Evolutionary conservation across 1,140 invertebrate genomes (phyloP).

Genomic region (Drusus annulatus): DNA sequence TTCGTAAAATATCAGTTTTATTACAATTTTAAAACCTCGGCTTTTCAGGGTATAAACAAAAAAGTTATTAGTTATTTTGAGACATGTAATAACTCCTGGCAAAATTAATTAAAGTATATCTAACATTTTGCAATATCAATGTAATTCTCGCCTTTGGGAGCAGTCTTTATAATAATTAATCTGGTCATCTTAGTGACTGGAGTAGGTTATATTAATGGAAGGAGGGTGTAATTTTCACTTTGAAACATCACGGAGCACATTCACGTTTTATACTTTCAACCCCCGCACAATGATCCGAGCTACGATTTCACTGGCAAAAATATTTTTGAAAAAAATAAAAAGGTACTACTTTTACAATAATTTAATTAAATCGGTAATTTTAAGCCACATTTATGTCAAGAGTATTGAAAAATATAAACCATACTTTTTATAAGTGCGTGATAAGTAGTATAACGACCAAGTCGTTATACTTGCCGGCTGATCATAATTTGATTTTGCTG

Average conservation of each 20-base stretch:
- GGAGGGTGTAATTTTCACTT: background rate
- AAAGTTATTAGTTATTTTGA: background rate
- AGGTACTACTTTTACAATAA: too few relatives aligned
- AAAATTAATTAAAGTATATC: constrained; percentile 1
- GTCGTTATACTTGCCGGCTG: too few relatives aligned
- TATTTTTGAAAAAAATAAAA: too few relatives aligned
- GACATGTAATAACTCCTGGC: background rate
- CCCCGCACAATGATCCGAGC: background rate
- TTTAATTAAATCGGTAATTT: too few relatives aligned
- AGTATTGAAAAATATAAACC: too few relatives aligned
- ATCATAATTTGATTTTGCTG: too few relatives aligned
- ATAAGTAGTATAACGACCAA: too few relatives aligned
- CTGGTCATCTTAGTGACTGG: constrained; percentile 3
- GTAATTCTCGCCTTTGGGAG: background rate
- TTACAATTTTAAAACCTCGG: too few relatives aligned
- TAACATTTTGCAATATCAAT: constrained; percentile 16
- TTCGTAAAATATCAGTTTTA: too few relatives aligned
- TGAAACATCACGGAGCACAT: background rate
- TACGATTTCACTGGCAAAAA: too few relatives aligned
- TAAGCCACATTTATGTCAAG: too few relatives aligned
- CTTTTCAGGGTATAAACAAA: background rate
- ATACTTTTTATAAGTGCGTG: too few relatives aligned
- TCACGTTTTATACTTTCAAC: background rate
- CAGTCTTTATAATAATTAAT: constrained; percentile 1
- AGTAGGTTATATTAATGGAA: background rate